These are phyloP conservation scores for Zaprionus vittiger DNA, from an alignment of 1,140 invertebrate genomes.

Conservation along the genomic window DNA sequence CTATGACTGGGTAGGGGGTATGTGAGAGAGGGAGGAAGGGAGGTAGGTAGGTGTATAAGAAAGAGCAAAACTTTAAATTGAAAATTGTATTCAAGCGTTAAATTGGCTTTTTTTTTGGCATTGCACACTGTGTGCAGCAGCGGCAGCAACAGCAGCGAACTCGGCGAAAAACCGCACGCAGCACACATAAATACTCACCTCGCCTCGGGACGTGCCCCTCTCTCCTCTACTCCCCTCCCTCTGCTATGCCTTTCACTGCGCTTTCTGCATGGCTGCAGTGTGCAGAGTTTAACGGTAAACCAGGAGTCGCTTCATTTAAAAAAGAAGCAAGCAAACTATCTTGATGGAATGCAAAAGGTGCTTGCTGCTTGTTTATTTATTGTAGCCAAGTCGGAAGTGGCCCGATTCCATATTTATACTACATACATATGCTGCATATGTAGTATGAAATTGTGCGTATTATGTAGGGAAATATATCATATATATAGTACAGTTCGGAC, in stretches of 20 bases:
- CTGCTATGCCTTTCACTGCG: constrained; percentile 4
- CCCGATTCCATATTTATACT: background rate
- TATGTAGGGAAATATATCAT: background rate
- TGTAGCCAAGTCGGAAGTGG: constrained; percentile 18
- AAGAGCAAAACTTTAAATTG: constrained; percentile 81
- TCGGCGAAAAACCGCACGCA: constrained; percentile 51
- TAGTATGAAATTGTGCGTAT: background rate
- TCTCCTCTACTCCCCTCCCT: background rate
- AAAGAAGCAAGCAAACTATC: background rate
- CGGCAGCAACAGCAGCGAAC: constrained; percentile 19
- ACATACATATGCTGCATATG: background rate
- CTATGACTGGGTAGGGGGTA: background rate
- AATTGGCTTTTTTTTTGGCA: constrained; percentile 78
- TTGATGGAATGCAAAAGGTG: constrained; percentile 3
- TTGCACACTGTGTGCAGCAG: constrained; percentile 31
- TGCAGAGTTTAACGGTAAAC: background rate
- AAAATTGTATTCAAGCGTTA: constrained; percentile 83
- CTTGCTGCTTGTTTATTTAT: background rate
- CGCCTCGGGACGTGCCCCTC: constrained; percentile 5
- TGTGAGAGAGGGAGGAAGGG: background rate
- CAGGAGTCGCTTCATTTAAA: constrained; percentile 6
- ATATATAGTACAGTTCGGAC: background rate
- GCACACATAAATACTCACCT: constrained; percentile 46
- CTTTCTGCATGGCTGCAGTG: background rate
- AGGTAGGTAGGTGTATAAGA: constrained; percentile 49